These are phyloP conservation scores for Silurus aristotelis DNA, from an alignment of 2,797 vertebrate species.

Conservation along the genomic window DNA sequence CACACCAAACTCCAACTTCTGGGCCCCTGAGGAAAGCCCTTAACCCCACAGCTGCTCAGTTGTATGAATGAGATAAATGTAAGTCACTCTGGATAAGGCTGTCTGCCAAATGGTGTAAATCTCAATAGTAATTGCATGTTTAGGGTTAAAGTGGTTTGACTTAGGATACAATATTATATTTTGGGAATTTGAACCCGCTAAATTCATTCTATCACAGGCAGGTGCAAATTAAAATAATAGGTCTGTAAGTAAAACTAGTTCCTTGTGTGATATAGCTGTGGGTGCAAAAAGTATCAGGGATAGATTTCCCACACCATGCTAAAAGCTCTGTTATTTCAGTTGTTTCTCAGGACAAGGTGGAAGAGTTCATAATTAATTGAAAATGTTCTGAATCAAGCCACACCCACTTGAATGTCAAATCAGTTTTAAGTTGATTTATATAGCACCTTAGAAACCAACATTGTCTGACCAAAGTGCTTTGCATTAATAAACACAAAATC, in stretches of 20 bases:
- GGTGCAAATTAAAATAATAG: neutral
- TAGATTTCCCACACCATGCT: neutral
- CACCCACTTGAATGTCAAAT: neutral
- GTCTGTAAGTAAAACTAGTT: neutral
- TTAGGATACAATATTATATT: neutral
- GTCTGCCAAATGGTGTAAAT: too few species aligned
- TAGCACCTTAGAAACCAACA: too few species aligned
- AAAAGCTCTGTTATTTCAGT: neutral
- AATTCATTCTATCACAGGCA: neutral
- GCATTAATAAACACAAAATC: too few species aligned
- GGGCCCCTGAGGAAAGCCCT: too few species aligned
- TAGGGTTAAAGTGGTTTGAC: neutral
- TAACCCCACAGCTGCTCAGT: too few species aligned
- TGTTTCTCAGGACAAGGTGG: neutral
- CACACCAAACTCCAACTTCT: too few species aligned
- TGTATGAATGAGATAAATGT: too few species aligned
- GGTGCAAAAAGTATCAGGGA: neutral
- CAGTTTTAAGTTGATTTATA: too few species aligned
- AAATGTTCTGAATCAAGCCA: neutral
- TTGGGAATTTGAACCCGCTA: neutral
- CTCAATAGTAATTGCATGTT: neutral
- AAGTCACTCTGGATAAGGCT: too few species aligned
- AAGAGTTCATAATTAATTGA: neutral
- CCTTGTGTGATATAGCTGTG: neutral
- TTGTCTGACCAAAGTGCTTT: too few species aligned